Conservation (phyloP, 2,113 vertebrate genomes). For the Vombatus ursinus region DNA sequence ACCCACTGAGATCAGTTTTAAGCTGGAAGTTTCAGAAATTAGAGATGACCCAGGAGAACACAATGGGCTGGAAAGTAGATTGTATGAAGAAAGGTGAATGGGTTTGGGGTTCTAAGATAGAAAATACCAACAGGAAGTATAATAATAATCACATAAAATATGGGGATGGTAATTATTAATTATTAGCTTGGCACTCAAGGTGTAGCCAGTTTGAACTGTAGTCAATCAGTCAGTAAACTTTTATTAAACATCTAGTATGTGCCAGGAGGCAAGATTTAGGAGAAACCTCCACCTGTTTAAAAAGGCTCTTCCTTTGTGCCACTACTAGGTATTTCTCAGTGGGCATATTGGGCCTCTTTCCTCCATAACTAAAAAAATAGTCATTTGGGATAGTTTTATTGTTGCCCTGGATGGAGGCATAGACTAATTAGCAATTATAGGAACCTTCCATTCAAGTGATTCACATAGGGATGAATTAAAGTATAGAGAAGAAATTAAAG, state of each 20-base stretch:
- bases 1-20: rapidly evolving
- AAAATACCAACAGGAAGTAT: too few species aligned
- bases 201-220: neutral
- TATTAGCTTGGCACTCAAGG: rapidly evolving
- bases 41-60: neutral
- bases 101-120: neutral
- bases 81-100: neutral
- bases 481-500: neutral
- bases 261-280: neutral
- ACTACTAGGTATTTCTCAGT: neutral
- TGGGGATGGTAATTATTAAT: rapidly evolving
- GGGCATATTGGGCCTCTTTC: neutral
- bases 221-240: neutral
- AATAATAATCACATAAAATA: neutral
- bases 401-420: neutral
- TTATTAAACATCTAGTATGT: neutral
- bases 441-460: too few species aligned
- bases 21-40: neutral
- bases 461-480: neutral
- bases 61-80: neutral
- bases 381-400: neutral
- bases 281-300: neutral
- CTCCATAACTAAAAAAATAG: neutral
- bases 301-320: neutral
- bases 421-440: neutral